A percentile compares a stretch with the other conserved stretches of the same genome.
phyloP scores from a whole-genome alignment of 2,888 invertebrate species.

The Griposia aprilina region DNA sequence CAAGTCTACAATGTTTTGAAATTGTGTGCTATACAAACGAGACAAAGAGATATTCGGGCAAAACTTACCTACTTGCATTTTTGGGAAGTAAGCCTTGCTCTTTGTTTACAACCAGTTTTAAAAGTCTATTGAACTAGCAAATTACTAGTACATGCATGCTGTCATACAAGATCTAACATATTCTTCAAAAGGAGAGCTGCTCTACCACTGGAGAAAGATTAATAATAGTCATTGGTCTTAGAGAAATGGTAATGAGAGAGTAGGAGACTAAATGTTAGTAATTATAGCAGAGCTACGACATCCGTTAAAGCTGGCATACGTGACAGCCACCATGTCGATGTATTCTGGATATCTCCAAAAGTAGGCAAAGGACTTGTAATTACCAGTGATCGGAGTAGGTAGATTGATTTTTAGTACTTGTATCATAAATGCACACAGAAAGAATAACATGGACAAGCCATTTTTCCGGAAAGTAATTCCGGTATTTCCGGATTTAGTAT shows the following conservation, averaged over 20 bases:
- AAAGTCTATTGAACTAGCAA: constrained; percentile 42
- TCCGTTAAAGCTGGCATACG: constrained; percentile 26
- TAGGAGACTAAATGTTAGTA: constrained; percentile 6
- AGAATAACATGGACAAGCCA: too few species aligned
- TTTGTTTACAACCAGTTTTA: neutral
- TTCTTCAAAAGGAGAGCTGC: constrained; percentile 33
- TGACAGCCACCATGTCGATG: neutral
- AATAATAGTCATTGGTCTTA: constrained; percentile 39
- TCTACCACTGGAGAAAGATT: constrained; percentile 41
- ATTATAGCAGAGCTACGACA: constrained; percentile 14
- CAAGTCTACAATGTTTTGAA: neutral
- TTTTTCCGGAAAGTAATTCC: too few species aligned
- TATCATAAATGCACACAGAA: too few species aligned
- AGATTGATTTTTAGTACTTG: too few species aligned
- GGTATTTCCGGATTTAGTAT: too few species aligned
- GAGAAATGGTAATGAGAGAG: constrained; percentile 48
- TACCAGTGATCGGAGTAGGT: too few species aligned
- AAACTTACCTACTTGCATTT: neutral
- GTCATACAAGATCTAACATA: constrained; percentile 2
- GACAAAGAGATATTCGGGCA: neutral
- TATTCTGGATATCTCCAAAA: neutral
- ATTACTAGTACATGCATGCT: neutral
- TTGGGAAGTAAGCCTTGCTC: too few species aligned
- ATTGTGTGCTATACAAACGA: neutral
- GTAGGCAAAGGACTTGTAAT: too few species aligned